Conservation (phyloP, 2,888 invertebrate genomes). For the Rhogogaster chlorosoma region DNA sequence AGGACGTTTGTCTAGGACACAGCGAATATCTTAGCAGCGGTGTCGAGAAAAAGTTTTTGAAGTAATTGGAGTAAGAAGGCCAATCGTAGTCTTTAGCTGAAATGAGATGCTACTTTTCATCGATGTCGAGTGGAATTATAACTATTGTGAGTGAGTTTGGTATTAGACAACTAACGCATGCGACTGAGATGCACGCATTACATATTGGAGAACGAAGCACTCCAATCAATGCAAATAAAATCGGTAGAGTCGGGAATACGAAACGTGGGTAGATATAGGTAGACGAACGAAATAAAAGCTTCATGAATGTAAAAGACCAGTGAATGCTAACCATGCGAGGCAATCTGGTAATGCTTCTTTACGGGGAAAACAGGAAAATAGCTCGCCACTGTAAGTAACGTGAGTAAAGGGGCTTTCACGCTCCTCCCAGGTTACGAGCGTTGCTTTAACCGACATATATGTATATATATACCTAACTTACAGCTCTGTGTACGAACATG, state of each 20-base stretch:
- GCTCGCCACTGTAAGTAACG: constrained; percentile 32
- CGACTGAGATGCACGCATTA: constrained; percentile 47
- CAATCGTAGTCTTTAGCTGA: neutral
- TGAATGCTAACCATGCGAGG: constrained; percentile 70
- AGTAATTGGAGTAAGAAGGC: neutral
- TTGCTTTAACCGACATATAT: neutral
- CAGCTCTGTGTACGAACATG: neutral
- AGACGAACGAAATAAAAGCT: constrained; percentile 76
- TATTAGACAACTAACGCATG: constrained; percentile 9
- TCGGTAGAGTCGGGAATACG: constrained; percentile 72
- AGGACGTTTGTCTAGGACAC: neutral
- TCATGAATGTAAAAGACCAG: constrained; percentile 76
- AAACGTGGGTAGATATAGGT: constrained; percentile 68
- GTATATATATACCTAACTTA: neutral
- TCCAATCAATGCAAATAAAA: constrained; percentile 78
- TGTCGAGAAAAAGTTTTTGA: neutral
- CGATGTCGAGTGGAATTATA: constrained; percentile 50
- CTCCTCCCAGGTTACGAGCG: neutral
- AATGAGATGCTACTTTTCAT: neutral
- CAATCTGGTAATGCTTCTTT: constrained; percentile 76
- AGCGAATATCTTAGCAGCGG: neutral
- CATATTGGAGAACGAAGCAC: constrained; percentile 67
- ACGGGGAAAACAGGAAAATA: constrained; percentile 50
- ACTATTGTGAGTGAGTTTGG: constrained; percentile 28
- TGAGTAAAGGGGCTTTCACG: constrained; percentile 26